Percentiles rank a stretch among this genome's conserved stretches.
These are phyloP conservation scores for Pimpla rufipes DNA, from an alignment of 2,888 invertebrate species.

Conservation along the genomic window DNA sequence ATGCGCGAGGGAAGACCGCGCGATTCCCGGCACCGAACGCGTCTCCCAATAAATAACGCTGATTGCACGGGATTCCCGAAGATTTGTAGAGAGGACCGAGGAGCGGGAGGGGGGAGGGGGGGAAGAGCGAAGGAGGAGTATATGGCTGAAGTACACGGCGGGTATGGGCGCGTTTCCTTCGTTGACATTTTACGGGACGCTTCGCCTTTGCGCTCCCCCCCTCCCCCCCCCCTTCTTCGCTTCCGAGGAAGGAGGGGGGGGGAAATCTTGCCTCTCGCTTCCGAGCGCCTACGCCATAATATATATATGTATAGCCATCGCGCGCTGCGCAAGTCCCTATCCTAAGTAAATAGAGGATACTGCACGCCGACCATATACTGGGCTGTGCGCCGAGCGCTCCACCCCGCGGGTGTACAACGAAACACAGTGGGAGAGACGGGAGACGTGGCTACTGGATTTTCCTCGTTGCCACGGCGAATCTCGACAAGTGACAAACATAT, in stretches of 20 bases:
- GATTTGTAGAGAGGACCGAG: conserved; percentile 57
- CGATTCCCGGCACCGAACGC: conserved; percentile 48
- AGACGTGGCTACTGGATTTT: conserved; percentile 50
- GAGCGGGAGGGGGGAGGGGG: conserved; percentile 5
- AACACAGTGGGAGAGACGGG: conserved; percentile 44
- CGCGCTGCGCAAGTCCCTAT: conserved; percentile 14
- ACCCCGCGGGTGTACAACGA: conserved; percentile 35
- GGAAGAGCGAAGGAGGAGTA: conserved; percentile 11
- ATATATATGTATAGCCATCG: not conserved
- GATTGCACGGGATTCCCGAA: conserved; percentile 70
- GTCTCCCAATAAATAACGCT: conserved; percentile 72
- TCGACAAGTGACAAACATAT: not conserved
- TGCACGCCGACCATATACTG: not conserved
- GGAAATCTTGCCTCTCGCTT: not conserved
- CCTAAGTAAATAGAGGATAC: conserved; percentile 61
- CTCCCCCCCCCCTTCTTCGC: not conserved
- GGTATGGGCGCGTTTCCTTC: conserved; percentile 52
- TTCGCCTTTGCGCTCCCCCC: conserved; percentile 40
- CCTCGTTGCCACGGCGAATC: conserved; percentile 45
- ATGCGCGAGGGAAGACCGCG: conserved; percentile 34
- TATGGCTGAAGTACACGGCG: not conserved
- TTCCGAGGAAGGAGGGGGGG: too few species aligned
- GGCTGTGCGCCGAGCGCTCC: conserved; percentile 3
- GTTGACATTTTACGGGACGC: conserved; percentile 64
- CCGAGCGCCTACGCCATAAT: not conserved